These are phyloP conservation scores for Xerus rutilus DNA, from an alignment of 2,797 vertebrate genomes.

Conservation along the genomic window DNA sequence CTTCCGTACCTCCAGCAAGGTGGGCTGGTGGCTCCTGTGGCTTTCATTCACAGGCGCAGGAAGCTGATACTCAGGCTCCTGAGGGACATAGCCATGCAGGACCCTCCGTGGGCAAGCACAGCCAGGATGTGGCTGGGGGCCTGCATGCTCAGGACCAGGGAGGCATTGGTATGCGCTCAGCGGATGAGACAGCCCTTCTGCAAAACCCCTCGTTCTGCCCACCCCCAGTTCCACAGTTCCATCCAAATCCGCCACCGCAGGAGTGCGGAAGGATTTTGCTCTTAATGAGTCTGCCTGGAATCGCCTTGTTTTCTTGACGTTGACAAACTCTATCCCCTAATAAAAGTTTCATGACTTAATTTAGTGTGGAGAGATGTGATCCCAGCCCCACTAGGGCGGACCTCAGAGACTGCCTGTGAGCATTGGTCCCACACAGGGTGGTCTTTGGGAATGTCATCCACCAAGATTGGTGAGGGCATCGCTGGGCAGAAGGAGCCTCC, in stretches of 20 bases:
- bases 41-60: not conserved
- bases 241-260: rapidly evolving
- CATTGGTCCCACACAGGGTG: too few species aligned
- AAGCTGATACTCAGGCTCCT: not conserved
- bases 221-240: not conserved
- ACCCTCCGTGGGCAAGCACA: not conserved
- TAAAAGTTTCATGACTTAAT: constrained; percentile 76
- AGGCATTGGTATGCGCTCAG: not conserved
- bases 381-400: not conserved
- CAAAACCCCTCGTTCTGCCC: not conserved
- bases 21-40: too few species aligned
- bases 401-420: not conserved
- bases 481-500: not conserved
- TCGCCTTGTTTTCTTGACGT: constrained; percentile 57
- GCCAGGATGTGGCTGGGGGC: rapidly evolving
- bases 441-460: too few species aligned
- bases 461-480: rapidly evolving
- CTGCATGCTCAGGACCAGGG: not conserved
- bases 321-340: constrained; percentile 67
- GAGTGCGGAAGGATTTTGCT: constrained; percentile 33
- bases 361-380: not conserved
- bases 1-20: not conserved
- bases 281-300: constrained; percentile 37
- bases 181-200: not conserved
- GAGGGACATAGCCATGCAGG: not conserved